Conservation (phyloP, 2,888 invertebrate genomes). For the Eucera pruinosa region DNA sequence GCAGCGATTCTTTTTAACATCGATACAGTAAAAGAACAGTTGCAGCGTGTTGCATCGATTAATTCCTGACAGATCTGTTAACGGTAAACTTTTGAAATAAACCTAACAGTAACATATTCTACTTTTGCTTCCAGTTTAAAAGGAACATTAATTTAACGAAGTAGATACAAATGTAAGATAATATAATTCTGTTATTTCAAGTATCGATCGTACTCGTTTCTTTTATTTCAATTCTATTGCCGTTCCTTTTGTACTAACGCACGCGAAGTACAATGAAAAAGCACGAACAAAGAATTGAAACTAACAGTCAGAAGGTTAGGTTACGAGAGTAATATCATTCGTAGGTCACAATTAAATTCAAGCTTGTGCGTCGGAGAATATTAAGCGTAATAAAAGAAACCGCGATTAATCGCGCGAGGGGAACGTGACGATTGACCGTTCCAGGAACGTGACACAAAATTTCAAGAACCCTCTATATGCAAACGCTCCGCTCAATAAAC, state of each 20-base stretch:
- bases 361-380: not conserved
- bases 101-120: not conserved
- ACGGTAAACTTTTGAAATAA: not conserved
- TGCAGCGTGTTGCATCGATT: not conserved
- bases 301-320: slow-evolving; percentile 6
- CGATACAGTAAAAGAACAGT: not conserved
- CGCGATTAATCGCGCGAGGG: slow-evolving; percentile 13
- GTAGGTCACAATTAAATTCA: not conserved
- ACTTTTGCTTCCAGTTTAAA: not conserved
- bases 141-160: not conserved
- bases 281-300: not conserved
- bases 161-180: not conserved
- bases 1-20: not conserved
- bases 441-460: slow-evolving; percentile 38
- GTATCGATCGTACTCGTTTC: not conserved
- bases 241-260: not conserved
- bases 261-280: not conserved
- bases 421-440: slow-evolving; percentile 43
- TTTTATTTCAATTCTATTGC: not conserved
- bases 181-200: not conserved
- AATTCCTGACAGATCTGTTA: not conserved
- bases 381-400: not conserved
- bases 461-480: slow-evolving; percentile 6
- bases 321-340: not conserved
- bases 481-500: slow-evolving; percentile 35